These are phyloP conservation scores for Papio anubis DNA, from an alignment of 2,113 vertebrate species.

Conservation along the genomic window DNA sequence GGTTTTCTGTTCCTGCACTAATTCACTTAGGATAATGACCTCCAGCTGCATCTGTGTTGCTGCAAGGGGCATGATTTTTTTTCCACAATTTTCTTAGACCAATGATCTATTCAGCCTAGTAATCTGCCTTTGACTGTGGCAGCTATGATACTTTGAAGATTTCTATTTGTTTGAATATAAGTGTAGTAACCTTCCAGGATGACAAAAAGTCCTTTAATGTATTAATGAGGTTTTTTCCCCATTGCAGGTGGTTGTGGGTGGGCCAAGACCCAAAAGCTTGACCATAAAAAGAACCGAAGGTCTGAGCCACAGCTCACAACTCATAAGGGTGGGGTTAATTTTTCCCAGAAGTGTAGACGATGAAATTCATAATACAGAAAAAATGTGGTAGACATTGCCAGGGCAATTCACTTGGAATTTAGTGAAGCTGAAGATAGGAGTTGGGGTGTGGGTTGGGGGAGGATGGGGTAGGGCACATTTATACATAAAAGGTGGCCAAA, in stretches of 20 bases:
- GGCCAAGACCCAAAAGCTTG: not conserved
- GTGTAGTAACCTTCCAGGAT: not conserved
- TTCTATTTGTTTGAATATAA: not conserved
- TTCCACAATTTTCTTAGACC: not conserved
- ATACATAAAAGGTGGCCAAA: not conserved
- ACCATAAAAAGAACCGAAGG: constrained; percentile 58
- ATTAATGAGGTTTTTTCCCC: not conserved
- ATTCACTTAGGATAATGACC: no score
- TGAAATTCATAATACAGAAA: constrained; percentile 64
- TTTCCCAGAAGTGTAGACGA: constrained; percentile 64
- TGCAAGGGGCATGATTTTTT: no score
- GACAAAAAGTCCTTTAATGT: not conserved
- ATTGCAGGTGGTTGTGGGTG: constrained; percentile 11
- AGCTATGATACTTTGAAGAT: not conserved
- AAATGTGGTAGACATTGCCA: constrained; percentile 44
- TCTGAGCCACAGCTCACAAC: not conserved
- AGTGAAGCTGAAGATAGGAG: not conserved
- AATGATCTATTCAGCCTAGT: not conserved
- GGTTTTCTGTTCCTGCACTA: no score
- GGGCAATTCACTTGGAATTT: not conserved
- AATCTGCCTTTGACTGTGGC: not conserved
- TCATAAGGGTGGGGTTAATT: constrained; percentile 51
- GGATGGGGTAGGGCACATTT: accelerated
- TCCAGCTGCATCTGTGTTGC: no score
- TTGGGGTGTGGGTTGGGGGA: accelerated